Base-by-base conservation (phyloP, 2,797 vertebrate species). In the Propithecus deckenii region DNA sequence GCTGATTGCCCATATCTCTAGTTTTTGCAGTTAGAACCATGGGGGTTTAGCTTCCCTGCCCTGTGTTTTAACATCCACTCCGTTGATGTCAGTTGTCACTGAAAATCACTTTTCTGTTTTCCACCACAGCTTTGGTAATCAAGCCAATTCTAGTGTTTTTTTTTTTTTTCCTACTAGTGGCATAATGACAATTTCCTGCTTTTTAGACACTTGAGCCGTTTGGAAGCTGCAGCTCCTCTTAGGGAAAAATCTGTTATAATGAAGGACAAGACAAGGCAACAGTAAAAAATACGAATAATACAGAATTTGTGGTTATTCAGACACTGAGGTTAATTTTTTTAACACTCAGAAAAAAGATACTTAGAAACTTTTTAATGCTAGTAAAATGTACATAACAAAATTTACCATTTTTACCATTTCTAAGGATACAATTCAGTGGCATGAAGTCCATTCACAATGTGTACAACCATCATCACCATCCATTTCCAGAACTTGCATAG, bases 1-100 rank as follows among this genome's bases (percentile, higher is more conserved):
- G 86, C 94, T 85, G 89, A 97, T 95, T 93, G 96, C 89, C 71
- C 10, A 0, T n/a, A 50, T 78, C 84, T 94, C 65, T 61, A 18
- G 81, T 10, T 80, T 81, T 78, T 89, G 71, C 32, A 18, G 1
- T 81, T 55, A 30, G 41, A 81, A 85, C 84, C 28, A 3, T 0
- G 0, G 43, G 50, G 61, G n/a, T 25, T 84, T 52, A 4, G 14
- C 61, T 63, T 14, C 38, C 25, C 35, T 80, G 63, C 22, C 38
- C 43, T 78, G 25, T 46, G 48, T 63, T 78, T 95, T 72, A 91
- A 28, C 59, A 52, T 74, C 48, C 20, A 5, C 13, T 30, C 85
- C 14, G 0, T 52, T 0, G 7, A 92, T 15, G 86, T 75, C 78
- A 46, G 5, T 74, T 87, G 83, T 95, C 92, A 72, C 57, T 18